phyloP scores from a whole-genome alignment of 2,888 invertebrate genomes.

The Limulus polyphemus region DNA sequence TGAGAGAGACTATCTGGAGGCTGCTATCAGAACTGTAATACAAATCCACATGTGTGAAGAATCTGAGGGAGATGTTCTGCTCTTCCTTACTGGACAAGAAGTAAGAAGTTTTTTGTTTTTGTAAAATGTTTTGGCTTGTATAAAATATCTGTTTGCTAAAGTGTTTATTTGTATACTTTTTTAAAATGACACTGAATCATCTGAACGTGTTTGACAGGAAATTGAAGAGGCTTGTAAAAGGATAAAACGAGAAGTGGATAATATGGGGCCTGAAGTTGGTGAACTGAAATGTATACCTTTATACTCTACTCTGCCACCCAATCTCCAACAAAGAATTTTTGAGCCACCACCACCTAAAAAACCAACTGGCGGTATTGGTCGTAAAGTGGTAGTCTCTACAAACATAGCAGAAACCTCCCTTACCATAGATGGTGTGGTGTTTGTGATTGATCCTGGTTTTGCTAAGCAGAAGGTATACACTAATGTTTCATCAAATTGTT shows the following conservation, averaged over 20 bases:
- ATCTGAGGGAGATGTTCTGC: conserved; percentile 74
- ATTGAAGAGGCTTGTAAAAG: conserved; percentile 98
- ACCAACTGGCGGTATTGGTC: conserved; percentile 72
- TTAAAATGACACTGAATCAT: too few species aligned
- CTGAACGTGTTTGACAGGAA: conserved; percentile 44
- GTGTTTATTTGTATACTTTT: too few species aligned
- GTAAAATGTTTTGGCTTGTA: neutral
- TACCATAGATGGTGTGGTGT: conserved; percentile 98
- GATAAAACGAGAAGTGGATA: conserved; percentile 89
- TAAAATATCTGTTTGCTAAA: conserved; percentile 2
- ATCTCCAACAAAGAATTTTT: conserved; percentile 91
- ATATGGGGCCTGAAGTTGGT: conserved; percentile 89
- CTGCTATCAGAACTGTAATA: conserved; percentile 92
- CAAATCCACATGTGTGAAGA: conserved; percentile 96
- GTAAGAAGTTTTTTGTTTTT: conserved; percentile 31
- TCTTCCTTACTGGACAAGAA: conserved; percentile 72
- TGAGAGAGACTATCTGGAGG: conserved; percentile 93
- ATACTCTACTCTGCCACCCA: conserved; percentile 95
- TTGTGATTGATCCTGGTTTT: conserved; percentile 98
- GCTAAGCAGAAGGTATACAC: conserved; percentile 82
- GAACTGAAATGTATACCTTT: conserved; percentile 96
- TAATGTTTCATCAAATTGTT: too few species aligned
- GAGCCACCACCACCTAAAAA: conserved; percentile 89
- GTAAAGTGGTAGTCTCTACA: conserved; percentile 92
- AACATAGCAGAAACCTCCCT: conserved; percentile 99